Percentiles rank a stretch among this genome's conserved stretches.
Evolutionary conservation across 2,113 vertebrate species (phyloP).

Genomic region (Xiphorhynchus elegans): DNA sequence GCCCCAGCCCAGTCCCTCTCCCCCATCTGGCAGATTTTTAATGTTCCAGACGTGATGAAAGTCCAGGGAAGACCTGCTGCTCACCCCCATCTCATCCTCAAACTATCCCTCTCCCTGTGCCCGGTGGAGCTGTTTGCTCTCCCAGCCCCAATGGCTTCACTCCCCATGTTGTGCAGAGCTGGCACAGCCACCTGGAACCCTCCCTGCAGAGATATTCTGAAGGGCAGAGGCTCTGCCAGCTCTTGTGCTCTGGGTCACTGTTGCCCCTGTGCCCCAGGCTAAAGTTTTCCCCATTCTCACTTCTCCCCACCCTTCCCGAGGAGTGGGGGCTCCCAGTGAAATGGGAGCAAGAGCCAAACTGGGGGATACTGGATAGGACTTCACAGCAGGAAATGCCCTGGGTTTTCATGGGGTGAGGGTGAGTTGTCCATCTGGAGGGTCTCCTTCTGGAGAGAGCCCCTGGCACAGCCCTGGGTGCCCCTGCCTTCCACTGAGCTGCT

Average conservation of each 20-base stretch:
- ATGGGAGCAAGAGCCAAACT: rapidly evolving
- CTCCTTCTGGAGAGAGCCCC: neutral
- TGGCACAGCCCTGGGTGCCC: neutral
- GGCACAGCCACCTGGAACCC: rapidly evolving
- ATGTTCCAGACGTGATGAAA: neutral
- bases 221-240: neutral
- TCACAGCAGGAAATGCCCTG: neutral
- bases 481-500: neutral
- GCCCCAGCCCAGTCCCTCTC: neutral
- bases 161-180: rapidly evolving
- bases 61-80: neutral
- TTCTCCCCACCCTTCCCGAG: neutral
- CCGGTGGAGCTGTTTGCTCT: neutral
- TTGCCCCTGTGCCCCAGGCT: neutral
- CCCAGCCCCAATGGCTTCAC: rapidly evolving
- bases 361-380: rapidly evolving
- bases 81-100: neutral
- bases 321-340: neutral
- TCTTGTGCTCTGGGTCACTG: neutral
- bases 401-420: neutral
- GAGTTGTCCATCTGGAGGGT: neutral
- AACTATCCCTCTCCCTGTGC: neutral
- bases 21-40: neutral
- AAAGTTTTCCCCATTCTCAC: neutral
- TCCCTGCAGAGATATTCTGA: neutral